Conservation (phyloP, 2,888 invertebrate genomes). For the Aphidoletes aphidimyza region DNA sequence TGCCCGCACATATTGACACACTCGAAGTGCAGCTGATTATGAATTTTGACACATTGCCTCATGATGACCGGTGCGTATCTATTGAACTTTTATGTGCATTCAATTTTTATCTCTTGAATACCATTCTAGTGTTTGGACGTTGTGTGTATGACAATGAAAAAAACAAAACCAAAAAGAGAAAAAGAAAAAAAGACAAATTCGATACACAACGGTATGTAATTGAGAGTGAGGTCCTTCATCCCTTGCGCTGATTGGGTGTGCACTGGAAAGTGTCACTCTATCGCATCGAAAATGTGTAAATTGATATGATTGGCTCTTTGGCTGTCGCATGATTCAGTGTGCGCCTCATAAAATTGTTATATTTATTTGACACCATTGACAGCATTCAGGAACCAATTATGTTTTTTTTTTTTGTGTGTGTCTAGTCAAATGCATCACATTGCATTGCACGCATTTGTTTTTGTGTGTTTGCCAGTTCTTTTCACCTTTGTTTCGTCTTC, state of each 20-base stretch:
- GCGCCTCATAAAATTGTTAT: conserved; percentile 45
- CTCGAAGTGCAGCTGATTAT: conserved; percentile 7
- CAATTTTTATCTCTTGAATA: not conserved
- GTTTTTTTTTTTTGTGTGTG: not conserved
- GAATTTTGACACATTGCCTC: not conserved
- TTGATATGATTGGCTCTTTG: conserved; percentile 52
- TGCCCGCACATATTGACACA: conserved; percentile 3
- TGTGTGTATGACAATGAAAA: not conserved
- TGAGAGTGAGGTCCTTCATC: conserved; percentile 35
- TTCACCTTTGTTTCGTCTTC: conserved; percentile 7
- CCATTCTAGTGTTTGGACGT: not conserved
- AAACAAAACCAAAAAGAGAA: not conserved
- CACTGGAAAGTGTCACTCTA: not conserved
- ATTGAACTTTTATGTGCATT: too few species aligned
- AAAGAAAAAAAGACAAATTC: conserved; percentile 20
- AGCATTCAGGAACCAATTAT: conserved; percentile 50
- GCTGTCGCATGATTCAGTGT: conserved; percentile 47
- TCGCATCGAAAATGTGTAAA: conserved; percentile 41
- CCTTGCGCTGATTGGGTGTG: conserved; percentile 28
- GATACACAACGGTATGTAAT: not conserved
- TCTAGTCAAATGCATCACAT: too few species aligned
- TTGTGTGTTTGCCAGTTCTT: not conserved
- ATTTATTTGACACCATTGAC: conserved; percentile 52
- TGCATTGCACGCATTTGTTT: not conserved
- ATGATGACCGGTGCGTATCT: conserved; percentile 22